Base-by-base conservation (phyloP, 2,888 invertebrate species). In the Marronus borbonicus region DNA sequence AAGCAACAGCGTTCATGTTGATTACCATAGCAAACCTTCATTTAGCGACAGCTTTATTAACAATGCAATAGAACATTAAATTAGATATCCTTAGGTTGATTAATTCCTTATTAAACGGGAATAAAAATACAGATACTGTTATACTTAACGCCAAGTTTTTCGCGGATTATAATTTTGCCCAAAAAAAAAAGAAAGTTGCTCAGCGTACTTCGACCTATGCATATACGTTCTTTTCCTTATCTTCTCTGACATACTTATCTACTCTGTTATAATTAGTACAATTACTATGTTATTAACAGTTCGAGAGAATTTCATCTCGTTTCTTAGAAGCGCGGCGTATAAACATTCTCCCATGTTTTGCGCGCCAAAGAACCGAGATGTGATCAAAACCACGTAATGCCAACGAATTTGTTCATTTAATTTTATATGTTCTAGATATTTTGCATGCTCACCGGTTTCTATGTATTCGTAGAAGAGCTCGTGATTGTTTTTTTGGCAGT, bases 231-330 rank as follows among this genome's bases (percentile, higher is more conserved):
- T 44, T 12, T 44, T 12, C 8, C 44, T 44, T 44, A 17, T 58
- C 20, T 17, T 0, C 17, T 17, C 17, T 17, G 55, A 58, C 55
- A 58, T 20, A 58, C 55, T 58, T 58, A 58, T 58, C 55, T 58
- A 2, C 20, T 20, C 17, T 8, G 8, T 58, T 58, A 58, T 58
- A 58, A 58, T 58, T 58, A 58, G 55, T 20, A 20, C 55, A 8
- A 58, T 8, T 17, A 10, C 55, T 2, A 55, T 17, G 17, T n/a
- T 55, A 17, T 20, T 58, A 44, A 20, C 55, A 20, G 20, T 58
- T 58, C 20, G 20, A 58, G 8, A 58, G 55, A 58, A 17, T 17
- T 58, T 58, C 55, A 58, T 58, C 55, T 58, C 55, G 55, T 10
- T 58, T 58, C 55, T 58, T 8, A 10, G 55, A 58, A 58, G n/a